A percentile compares a stretch with the other conserved stretches of the same genome.
Evolutionary conservation across 2,113 vertebrate genomes (phyloP).

Genomic region (Ibidorhyncha struthersii): DNA sequence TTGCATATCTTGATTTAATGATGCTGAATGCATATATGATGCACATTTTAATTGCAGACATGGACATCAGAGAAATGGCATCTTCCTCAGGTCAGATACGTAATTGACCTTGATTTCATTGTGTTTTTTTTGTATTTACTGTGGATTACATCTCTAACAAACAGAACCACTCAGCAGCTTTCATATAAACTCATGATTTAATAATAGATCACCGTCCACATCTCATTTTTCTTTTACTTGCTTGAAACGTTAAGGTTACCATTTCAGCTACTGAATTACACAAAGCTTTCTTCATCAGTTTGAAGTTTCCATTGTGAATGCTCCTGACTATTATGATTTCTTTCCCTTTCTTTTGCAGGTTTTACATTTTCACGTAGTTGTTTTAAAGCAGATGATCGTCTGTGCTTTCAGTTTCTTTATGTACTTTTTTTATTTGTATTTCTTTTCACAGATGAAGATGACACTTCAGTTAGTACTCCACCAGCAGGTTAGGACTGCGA

Average conservation of each 20-base stretch:
- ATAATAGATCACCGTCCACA: slow-evolving; percentile 49
- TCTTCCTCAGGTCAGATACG: slow-evolving; percentile 73
- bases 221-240: slow-evolving; percentile 48
- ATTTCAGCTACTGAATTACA: slow-evolving; percentile 58
- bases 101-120: slow-evolving; percentile 68
- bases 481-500: slow-evolving; percentile 79
- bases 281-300: slow-evolving; percentile 60
- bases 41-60: slow-evolving; percentile 66
- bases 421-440: slow-evolving; percentile 69
- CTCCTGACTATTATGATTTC: slow-evolving; percentile 25
- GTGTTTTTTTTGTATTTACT: slow-evolving; percentile 54
- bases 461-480: slow-evolving; percentile 71
- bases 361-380: slow-evolving; percentile 47
- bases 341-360: slow-evolving; percentile 73
- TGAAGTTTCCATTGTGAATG: slow-evolving; percentile 62
- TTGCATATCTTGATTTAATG: background rate
- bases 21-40: slow-evolving; percentile 48
- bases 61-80: slow-evolving; percentile 68
- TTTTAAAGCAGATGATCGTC: slow-evolving; percentile 33
- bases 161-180: slow-evolving; percentile 24
- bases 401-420: slow-evolving; percentile 63
- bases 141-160: slow-evolving; percentile 62
- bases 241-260: slow-evolving; percentile 46
- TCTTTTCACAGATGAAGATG: slow-evolving; percentile 85
- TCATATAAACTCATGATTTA: slow-evolving; percentile 53